phyloP scores from a whole-genome alignment of 2,797 vertebrate genomes.

The Simalia tracyae region DNA sequence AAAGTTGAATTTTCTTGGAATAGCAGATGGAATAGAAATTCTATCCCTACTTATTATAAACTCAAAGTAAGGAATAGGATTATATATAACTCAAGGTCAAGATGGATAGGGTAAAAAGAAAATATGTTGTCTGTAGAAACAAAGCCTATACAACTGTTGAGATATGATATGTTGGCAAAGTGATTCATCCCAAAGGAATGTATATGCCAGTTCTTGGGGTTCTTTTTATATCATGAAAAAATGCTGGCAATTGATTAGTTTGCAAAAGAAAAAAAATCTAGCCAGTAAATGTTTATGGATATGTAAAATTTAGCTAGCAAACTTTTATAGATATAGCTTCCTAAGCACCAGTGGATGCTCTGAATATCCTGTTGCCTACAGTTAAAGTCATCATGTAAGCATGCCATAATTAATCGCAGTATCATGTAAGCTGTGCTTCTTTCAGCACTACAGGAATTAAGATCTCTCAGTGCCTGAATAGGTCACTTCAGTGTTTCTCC shows the following conservation, averaged over 20 bases:
- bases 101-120: not conserved
- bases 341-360: not conserved
- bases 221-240: not conserved
- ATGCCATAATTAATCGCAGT: conserved; percentile 40
- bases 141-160: not conserved
- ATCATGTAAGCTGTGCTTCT: conserved; percentile 15
- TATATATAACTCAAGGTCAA: not conserved
- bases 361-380: conserved; percentile 17
- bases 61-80: not conserved
- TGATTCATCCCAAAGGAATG: not conserved
- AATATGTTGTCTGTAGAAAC: not conserved
- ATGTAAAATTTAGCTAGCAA: not conserved
- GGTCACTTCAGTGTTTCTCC: conserved; percentile 49
- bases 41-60: not conserved
- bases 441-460: conserved; percentile 1
- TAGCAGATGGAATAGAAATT: not conserved
- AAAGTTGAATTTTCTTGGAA: not conserved
- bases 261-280: not conserved
- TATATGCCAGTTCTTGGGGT: not conserved
- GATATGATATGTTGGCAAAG: not conserved
- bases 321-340: not conserved
- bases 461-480: conserved; percentile 16
- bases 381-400: not conserved
- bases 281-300: not conserved
- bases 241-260: not conserved